Conservation (phyloP, 1,140 invertebrate species). For the Sinella curviseta region DNA sequence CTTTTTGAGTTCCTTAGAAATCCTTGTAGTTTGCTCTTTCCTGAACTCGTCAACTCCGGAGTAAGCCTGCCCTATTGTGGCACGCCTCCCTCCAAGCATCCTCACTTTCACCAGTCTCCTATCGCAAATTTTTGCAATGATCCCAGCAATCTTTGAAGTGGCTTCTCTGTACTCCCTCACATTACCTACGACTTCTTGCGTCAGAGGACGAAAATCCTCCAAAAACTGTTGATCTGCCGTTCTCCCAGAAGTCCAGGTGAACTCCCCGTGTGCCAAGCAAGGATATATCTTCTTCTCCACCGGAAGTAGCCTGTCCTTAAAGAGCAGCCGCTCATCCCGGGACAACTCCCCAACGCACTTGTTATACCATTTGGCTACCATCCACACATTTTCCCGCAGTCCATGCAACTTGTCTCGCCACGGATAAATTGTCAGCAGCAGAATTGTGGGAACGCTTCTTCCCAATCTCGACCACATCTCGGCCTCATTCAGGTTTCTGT, state of each 20-base stretch:
- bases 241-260: background rate
- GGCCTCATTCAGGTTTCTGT: slow-evolving; percentile 58
- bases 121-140: slow-evolving; percentile 76
- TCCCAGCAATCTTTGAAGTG: slow-evolving; percentile 70
- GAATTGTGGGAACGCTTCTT: slow-evolving; percentile 67
- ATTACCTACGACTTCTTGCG: slow-evolving; percentile 50
- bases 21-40: slow-evolving; percentile 52
- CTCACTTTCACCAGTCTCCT: slow-evolving; percentile 67
- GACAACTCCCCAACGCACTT: slow-evolving; percentile 66
- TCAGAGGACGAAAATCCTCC: background rate
- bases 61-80: slow-evolving; percentile 56
- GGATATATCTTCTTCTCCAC: slow-evolving; percentile 65
- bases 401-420: slow-evolving; percentile 62
- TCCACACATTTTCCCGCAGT: slow-evolving; percentile 71
- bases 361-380: slow-evolving; percentile 77
- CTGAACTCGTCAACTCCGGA: slow-evolving; percentile 57
- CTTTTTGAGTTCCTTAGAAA: slow-evolving; percentile 21
- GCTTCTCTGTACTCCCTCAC: slow-evolving; percentile 76
- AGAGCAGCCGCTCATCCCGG: slow-evolving; percentile 60
- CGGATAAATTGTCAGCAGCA: background rate
- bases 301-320: slow-evolving; percentile 60
- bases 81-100: too few species aligned
- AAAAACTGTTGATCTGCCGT: background rate
- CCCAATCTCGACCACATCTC: slow-evolving; percentile 67
- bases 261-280: background rate